A percentile compares a stretch with the other conserved stretches of the same genome.
Conservation (phyloP, 2,888 invertebrate species). For the Lepidocyrtoides sp. region DNA sequence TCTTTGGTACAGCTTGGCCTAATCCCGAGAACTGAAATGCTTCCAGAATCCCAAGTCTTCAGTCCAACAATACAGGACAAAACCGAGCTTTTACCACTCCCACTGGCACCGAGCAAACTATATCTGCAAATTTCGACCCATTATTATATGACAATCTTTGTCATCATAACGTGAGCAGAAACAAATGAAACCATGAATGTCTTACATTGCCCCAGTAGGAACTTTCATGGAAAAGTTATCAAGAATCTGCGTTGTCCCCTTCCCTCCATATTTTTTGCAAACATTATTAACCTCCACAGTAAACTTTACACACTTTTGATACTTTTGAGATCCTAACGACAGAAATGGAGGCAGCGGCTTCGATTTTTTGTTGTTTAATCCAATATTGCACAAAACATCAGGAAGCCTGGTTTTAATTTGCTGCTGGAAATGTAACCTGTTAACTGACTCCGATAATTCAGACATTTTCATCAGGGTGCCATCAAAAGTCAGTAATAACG, state of each 20-base stretch:
- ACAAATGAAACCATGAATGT: background rate
- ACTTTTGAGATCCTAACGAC: background rate
- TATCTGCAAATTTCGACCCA: conserved; percentile 31
- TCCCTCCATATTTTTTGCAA: conserved; percentile 20
- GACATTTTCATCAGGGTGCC: no score
- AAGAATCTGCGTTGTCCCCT: background rate
- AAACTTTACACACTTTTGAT: background rate
- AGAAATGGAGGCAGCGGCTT: background rate
- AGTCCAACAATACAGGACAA: conserved; percentile 57
- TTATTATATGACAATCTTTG: background rate
- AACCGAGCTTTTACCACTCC: conserved; percentile 39
- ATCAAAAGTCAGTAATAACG: no score
- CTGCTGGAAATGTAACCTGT: background rate
- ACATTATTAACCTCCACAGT: conserved; percentile 46
- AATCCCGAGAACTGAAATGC: conserved; percentile 28
- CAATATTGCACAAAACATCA: conserved; percentile 41
- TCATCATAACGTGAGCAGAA: no score
- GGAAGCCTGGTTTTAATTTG: background rate
- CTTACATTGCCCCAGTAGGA: conserved; percentile 64
- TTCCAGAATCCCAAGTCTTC: conserved; percentile 54
- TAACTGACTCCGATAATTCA: no score
- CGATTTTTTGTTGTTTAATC: background rate
- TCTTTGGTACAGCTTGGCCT: background rate
- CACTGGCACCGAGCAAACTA: conserved; percentile 57
- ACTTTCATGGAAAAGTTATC: conserved; percentile 69